Conservation (phyloP, 1,140 invertebrate genomes). For the Plectus sambesii region DNA sequence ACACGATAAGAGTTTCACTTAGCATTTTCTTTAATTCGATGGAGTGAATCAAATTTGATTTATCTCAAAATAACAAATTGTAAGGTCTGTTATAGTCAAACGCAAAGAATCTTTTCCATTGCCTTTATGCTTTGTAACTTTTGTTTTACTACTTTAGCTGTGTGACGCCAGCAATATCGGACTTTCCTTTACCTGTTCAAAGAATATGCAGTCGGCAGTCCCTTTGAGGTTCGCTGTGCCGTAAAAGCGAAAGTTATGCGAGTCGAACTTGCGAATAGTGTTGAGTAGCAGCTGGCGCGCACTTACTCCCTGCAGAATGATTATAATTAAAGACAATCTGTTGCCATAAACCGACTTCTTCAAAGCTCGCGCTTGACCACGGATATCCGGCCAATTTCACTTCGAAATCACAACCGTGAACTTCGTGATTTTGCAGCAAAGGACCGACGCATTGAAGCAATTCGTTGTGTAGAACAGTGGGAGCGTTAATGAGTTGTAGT, state of each 20-base stretch:
- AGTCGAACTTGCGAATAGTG: slow-evolving; percentile 8
- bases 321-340: no score
- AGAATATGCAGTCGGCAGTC: slow-evolving; percentile 9
- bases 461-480: not conserved
- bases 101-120: no score
- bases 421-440: slow-evolving; percentile 4
- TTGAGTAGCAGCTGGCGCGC: slow-evolving; percentile 2
- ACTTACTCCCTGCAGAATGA: not conserved
- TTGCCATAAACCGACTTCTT: not conserved
- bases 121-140: no score
- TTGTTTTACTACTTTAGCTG: no score
- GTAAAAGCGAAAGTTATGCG: slow-evolving; percentile 1
- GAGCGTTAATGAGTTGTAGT: slow-evolving; percentile 9
- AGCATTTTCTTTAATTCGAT: no score
- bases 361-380: not conserved
- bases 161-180: not conserved
- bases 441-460: slow-evolving; percentile 1
- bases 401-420: not conserved
- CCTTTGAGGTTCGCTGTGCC: slow-evolving; percentile 10
- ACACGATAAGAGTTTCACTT: no score
- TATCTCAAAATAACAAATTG: no score
- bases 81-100: no score
- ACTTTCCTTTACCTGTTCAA: slow-evolving; percentile 5
- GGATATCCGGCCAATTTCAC: slow-evolving; percentile 8
- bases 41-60: no score